Evolutionary conservation across 2,888 invertebrate species (phyloP).

Genomic region (Phengaris arion): DNA sequence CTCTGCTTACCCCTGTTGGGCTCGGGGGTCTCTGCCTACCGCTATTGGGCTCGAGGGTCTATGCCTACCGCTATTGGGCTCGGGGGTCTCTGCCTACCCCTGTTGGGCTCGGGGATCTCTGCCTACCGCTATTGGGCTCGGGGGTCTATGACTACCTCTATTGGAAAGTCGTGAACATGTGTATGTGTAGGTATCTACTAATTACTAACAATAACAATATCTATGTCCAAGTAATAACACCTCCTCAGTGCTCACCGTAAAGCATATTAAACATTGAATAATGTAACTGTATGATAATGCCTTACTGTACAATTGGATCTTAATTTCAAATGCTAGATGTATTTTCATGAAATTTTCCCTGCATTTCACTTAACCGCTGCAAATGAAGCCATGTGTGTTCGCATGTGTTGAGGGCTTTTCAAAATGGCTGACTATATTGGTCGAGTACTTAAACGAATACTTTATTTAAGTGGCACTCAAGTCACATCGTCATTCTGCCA

Average conservation of each 20-base stretch:
- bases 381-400: neutral
- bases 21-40: too few relatives aligned
- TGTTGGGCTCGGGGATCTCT: too few relatives aligned
- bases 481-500: too few relatives aligned
- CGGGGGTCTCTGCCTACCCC: too few relatives aligned
- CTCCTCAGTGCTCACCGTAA: neutral
- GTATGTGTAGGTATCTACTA: too few relatives aligned
- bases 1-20: too few relatives aligned
- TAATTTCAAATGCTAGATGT: conserved; percentile 5
- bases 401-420: neutral
- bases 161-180: too few relatives aligned
- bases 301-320: neutral
- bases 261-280: conserved; percentile 3
- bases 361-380: neutral
- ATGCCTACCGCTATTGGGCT: too few relatives aligned
- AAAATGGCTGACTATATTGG: neutral
- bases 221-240: neutral
- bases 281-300: conserved; percentile 5
- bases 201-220: neutral
- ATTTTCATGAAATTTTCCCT: neutral
- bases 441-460: neutral
- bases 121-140: too few relatives aligned
- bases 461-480: too few relatives aligned
- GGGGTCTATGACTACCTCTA: too few relatives aligned
- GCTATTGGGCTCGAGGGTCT: too few relatives aligned